These are phyloP conservation scores for Otolemur crassicaudatus DNA, from an alignment of 2,797 vertebrate species.

Conservation along the genomic window DNA sequence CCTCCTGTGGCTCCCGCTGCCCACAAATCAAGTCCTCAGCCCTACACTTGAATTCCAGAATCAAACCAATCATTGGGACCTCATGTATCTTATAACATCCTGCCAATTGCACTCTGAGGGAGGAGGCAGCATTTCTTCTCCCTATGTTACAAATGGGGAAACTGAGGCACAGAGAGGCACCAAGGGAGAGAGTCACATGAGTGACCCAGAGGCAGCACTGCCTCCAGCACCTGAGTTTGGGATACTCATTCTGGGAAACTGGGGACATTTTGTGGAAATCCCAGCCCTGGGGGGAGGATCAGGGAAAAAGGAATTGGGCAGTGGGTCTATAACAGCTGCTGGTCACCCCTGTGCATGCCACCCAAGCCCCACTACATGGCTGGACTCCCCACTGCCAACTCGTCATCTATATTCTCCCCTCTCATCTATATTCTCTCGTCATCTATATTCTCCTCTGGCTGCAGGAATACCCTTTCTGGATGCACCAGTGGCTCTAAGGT, in stretches of 20 bases:
- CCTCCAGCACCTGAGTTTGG: not conserved
- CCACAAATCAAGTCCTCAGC: not conserved
- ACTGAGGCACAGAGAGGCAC: not conserved
- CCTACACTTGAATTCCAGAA: not conserved
- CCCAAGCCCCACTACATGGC: not conserved
- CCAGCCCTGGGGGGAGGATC: not conserved
- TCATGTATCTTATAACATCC: not conserved
- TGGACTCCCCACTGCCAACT: not conserved
- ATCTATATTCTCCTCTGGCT: not conserved
- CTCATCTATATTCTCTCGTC: no score
- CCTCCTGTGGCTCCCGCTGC: not conserved
- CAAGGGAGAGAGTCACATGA: not conserved
- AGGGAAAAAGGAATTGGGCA: not conserved
- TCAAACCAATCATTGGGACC: not conserved
- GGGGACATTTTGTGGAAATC: not conserved
- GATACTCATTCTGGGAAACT: not conserved
- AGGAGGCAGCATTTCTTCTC: not conserved
- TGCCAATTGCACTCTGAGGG: not conserved
- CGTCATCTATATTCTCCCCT: not conserved
- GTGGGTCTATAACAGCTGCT: not conserved
- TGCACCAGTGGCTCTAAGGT: not conserved
- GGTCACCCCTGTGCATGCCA: not conserved
- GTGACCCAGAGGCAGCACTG: not conserved
- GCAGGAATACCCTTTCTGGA: not conserved
- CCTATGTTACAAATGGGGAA: not conserved